Base-by-base conservation (phyloP, 2,888 invertebrate species). In the Neocrepidodera transversa region DNA sequence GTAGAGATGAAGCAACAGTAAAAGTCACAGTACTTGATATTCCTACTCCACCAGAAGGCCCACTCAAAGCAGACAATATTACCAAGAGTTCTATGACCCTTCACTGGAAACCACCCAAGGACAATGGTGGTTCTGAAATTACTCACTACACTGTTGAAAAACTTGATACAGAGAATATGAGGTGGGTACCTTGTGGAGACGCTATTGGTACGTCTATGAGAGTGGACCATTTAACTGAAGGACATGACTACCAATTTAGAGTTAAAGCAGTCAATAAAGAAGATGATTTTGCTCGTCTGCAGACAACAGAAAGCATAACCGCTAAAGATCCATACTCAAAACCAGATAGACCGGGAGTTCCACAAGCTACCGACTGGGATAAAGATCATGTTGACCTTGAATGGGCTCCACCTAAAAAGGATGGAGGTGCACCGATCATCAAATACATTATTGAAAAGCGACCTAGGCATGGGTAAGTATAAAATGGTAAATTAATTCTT, bases 101-200 rank as follows among this genome's bases (percentile, higher is more conserved):
- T 0, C 85, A 85, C 65, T 97, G 97, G 97, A 87, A 89, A 52
- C 92, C 93, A 68, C 96, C 97, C 0, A 93, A 90, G 75, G 97
- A 97, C 73, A 95, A 96, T 73, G 97, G 97, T 68, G 97, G 97
- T 38, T 88, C 91, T 42, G 93, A 94, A 75, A 92, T 95, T 63
- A 87, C 89, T 0, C 91, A 93, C 77, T 99, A 99, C 76, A 85
- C 91, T 32, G 92, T 99, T 4, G 99, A 99, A 77, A 97, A 98
- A 82, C 92, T 95, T 87, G 98, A 99, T 76, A 88, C 92, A 62
- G 93, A 95, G 75, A 93, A 91, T 68, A 87, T 95, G 83, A 87
- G 95, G 62, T 97, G 97, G 97, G 89, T 95, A 43, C 95, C 96
- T 13, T 91, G 93, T 11, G 95, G 94, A n/a, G 96, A 97, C 74